Conservation (phyloP, 2,888 invertebrate genomes). For the Ormyrus thymus region DNA sequence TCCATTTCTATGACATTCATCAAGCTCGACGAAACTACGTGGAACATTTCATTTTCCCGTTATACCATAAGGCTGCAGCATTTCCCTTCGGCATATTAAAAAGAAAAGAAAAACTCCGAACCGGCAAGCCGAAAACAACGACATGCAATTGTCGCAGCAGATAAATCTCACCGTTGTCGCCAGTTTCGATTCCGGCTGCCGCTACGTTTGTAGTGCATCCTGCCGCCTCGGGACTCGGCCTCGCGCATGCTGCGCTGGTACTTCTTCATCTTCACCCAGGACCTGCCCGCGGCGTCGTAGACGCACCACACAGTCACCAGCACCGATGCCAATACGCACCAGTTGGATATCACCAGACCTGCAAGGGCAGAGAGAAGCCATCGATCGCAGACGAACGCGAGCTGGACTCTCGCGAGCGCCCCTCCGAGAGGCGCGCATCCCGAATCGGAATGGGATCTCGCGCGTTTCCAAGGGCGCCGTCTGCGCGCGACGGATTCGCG, state of each 20-base stretch:
- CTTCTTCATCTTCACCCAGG: slow-evolving; percentile 93
- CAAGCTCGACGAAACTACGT: too few species aligned
- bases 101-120: slow-evolving; percentile 11
- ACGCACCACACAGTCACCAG: slow-evolving; percentile 89
- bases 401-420: too few species aligned
- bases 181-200: slow-evolving; percentile 87
- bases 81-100: neutral
- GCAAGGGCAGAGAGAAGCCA: slow-evolving; percentile 56
- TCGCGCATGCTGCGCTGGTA: slow-evolving; percentile 89
- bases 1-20: too few species aligned
- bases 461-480: too few species aligned
- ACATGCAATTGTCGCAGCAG: neutral
- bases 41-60: neutral
- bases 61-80: neutral
- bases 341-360: slow-evolving; percentile 88
- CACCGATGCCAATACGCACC: slow-evolving; percentile 84
- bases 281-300: slow-evolving; percentile 90
- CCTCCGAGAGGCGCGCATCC: too few species aligned
- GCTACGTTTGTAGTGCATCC: slow-evolving; percentile 85
- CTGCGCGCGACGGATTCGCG: too few species aligned
- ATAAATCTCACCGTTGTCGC: slow-evolving; percentile 82
- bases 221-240: slow-evolving; percentile 79
- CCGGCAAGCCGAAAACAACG: too few species aligned
- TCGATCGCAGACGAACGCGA: neutral
- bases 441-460: too few species aligned